Conservation (phyloP, 2,888 invertebrate genomes). For the Ferrisia virgata region DNA sequence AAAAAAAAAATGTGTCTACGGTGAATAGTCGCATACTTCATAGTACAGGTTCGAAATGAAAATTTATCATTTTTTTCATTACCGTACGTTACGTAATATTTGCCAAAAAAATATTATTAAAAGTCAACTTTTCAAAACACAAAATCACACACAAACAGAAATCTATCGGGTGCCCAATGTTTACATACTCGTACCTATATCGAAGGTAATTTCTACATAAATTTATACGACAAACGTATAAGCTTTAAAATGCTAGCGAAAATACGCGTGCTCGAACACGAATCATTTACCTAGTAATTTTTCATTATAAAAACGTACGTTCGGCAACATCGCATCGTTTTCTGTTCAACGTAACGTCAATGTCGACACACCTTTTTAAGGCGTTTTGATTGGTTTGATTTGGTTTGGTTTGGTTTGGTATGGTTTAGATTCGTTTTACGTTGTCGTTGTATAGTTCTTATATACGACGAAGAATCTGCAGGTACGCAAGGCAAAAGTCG, state of each 20-base stretch:
- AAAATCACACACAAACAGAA: neutral
- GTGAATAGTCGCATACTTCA: no score
- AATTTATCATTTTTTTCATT: no score
- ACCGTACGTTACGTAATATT: no score
- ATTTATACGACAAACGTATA: neutral
- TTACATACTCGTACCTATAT: neutral
- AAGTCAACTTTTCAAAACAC: no score
- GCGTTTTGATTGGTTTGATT: neutral
- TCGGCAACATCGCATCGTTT: slow-evolving; percentile 11
- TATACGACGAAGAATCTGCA: neutral
- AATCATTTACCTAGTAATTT: no score
- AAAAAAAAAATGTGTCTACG: no score
- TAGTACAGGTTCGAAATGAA: no score
- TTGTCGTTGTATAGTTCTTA: neutral
- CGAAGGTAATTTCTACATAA: neutral
- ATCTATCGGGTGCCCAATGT: neutral
- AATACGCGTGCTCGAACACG: neutral
- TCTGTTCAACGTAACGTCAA: neutral
- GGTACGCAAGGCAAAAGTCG: neutral
- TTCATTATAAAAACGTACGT: slow-evolving; percentile 3
- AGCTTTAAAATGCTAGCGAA: neutral
- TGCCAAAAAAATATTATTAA: no score
- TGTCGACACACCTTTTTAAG: neutral
- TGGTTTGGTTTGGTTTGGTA: no score
- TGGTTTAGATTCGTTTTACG: no score